phyloP scores from a whole-genome alignment of 2,113 vertebrate genomes.

The Hippocampus barbouri region DNA sequence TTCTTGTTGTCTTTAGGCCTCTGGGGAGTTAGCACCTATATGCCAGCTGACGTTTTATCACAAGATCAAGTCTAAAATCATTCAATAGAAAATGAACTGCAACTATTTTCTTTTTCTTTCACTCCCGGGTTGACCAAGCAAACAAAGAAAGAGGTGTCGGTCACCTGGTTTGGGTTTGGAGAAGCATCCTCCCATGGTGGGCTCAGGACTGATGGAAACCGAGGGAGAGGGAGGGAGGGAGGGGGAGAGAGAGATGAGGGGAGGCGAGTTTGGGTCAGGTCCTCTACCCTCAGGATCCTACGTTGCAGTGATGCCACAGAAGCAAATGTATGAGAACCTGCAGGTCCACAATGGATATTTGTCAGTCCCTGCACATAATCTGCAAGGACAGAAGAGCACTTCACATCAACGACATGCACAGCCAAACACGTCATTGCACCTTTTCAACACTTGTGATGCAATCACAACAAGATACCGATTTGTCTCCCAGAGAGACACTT shows the following conservation, averaged over 20 bases:
- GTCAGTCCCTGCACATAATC: slow-evolving; percentile 68
- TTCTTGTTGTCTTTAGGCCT: no score
- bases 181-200: slow-evolving; percentile 96
- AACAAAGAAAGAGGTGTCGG: neutral
- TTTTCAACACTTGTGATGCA: neutral
- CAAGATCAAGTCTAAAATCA: no score
- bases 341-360: slow-evolving; percentile 66
- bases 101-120: no score
- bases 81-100: no score
- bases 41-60: no score
- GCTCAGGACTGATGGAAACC: slow-evolving; percentile 58
- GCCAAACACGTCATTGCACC: neutral
- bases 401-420: slow-evolving; percentile 1
- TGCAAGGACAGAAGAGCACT: slow-evolving; percentile 24
- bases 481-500: no score
- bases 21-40: no score
- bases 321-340: slow-evolving; percentile 55
- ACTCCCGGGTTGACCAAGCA: neutral
- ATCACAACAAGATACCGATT: no score
- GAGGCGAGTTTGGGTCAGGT: slow-evolving; percentile 48
- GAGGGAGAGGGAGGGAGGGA: slow-evolving; percentile 41
- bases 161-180: slow-evolving; percentile 98
- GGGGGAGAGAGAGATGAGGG: slow-evolving; percentile 34
- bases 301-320: slow-evolving; percentile 51
- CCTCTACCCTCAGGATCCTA: slow-evolving; percentile 39